A percentile compares a stretch with the other conserved stretches of the same genome.
Evolutionary conservation across 1,140 invertebrate genomes (phyloP).

Genomic region (Lasioglossum albipes): DNA sequence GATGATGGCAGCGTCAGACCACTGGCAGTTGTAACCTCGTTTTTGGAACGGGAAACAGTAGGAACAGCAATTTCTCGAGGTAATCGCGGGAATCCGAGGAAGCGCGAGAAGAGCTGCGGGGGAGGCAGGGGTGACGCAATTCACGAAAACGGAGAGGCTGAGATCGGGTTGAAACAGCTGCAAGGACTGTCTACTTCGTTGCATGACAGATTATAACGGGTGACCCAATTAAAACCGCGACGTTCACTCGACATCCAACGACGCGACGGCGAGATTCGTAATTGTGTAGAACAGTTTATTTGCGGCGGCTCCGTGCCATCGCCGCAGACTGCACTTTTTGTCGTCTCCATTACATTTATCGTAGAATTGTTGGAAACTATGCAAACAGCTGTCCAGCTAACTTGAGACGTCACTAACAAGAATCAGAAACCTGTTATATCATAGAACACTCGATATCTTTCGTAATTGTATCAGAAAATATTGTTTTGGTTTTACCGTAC

Average conservation of each 20-base stretch:
- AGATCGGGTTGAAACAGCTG: conserved; percentile 57
- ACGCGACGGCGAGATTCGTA: background rate
- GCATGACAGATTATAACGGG: conserved; percentile 70
- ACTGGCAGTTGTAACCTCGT: conserved; percentile 10
- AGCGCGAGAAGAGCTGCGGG: conserved; percentile 35
- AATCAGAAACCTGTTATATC: too few relatives aligned
- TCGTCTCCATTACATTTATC: too few relatives aligned
- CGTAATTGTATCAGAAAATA: too few relatives aligned
- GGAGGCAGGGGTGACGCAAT: conserved; percentile 32
- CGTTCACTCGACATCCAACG: conserved; percentile 11
- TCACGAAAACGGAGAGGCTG: conserved; percentile 40
- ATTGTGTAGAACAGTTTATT: conserved; percentile 26
- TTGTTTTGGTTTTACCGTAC: too few relatives aligned
- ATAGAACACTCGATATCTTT: too few relatives aligned
- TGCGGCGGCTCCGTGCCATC: background rate
- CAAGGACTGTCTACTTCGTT: conserved; percentile 52
- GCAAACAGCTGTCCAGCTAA: too few relatives aligned
- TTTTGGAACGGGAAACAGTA: conserved; percentile 42
- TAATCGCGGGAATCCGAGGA: conserved; percentile 40
- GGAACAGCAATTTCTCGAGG: conserved; percentile 37
- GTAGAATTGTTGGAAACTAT: too few relatives aligned
- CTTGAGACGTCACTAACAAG: too few relatives aligned
- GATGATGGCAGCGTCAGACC: too few relatives aligned
- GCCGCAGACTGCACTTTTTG: background rate
- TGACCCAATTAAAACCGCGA: conserved; percentile 71